Percentiles rank a stretch among this genome's conserved stretches.
Conservation (phyloP, 2,797 vertebrate species). For the Uromys caudimaculatus region DNA sequence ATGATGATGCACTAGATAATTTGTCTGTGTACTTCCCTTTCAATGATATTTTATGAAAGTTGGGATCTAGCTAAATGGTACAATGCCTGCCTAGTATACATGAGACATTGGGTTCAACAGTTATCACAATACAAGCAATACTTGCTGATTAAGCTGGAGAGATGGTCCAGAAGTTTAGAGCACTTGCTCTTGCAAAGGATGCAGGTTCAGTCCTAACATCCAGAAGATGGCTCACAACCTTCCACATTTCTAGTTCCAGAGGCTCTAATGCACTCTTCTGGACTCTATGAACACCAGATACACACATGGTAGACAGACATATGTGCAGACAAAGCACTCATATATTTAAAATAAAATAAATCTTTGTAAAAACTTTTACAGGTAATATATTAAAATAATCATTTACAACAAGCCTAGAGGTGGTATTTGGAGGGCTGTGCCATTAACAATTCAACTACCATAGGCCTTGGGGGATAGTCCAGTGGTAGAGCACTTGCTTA, state of each 20-base stretch:
- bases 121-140: neutral
- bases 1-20: neutral
- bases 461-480: neutral
- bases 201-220: neutral
- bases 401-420: neutral
- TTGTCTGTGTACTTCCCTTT: neutral
- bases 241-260: neutral
- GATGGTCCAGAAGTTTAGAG: neutral
- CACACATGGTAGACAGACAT: neutral
- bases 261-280: neutral
- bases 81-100: neutral
- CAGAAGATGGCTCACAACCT: neutral
- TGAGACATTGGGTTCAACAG: neutral
- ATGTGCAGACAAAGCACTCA: neutral
- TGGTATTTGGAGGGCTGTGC: neutral
- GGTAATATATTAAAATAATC: neutral
- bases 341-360: neutral
- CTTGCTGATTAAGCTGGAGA: neutral
- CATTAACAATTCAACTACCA: constrained; percentile 6
- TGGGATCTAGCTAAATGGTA: neutral
- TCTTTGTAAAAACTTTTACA: neutral
- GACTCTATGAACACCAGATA: neutral
- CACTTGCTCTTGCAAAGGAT: neutral
- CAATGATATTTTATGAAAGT: neutral
- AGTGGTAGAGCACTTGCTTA: neutral